These are phyloP conservation scores for Chiroxiphia lanceolata DNA, from an alignment of 2,797 vertebrate species.

Conservation along the genomic window DNA sequence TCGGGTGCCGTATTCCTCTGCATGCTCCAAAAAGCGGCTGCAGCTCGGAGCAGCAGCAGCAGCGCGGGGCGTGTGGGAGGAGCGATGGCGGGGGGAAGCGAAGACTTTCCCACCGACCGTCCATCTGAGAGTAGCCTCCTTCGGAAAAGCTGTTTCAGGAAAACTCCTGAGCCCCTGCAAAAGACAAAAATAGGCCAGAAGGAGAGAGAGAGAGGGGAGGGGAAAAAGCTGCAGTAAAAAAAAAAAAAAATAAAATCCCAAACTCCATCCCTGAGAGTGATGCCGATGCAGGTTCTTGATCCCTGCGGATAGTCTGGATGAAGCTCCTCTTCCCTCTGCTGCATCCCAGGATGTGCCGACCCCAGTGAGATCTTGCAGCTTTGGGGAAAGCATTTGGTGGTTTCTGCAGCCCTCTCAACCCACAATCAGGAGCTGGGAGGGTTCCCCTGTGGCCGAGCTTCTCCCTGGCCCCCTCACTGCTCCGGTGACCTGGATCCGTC, in stretches of 20 bases:
- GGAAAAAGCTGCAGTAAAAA: slow-evolving; percentile 30
- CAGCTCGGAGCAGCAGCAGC: slow-evolving; percentile 51
- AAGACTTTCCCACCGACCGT: slow-evolving; percentile 70
- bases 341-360: background rate
- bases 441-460: background rate
- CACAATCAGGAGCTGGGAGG: background rate
- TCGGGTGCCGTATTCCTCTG: slow-evolving; percentile 3
- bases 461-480: background rate
- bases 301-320: background rate
- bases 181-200: slow-evolving; percentile 71
- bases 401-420: background rate
- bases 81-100: slow-evolving; percentile 63
- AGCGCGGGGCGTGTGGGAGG: slow-evolving; percentile 52
- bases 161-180: slow-evolving; percentile 66
- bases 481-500: background rate
- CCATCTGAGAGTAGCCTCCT: slow-evolving; percentile 74
- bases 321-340: background rate
- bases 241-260: background rate
- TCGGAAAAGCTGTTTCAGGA: slow-evolving; percentile 76
- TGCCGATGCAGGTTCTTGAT: background rate
- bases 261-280: background rate
- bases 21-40: slow-evolving; percentile 60
- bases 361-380: background rate
- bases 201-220: background rate
- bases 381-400: background rate